A percentile compares a stretch with the other conserved stretches of the same genome.
phyloP scores from a whole-genome alignment of 2,888 invertebrate genomes.

The Andrena camellia region DNA sequence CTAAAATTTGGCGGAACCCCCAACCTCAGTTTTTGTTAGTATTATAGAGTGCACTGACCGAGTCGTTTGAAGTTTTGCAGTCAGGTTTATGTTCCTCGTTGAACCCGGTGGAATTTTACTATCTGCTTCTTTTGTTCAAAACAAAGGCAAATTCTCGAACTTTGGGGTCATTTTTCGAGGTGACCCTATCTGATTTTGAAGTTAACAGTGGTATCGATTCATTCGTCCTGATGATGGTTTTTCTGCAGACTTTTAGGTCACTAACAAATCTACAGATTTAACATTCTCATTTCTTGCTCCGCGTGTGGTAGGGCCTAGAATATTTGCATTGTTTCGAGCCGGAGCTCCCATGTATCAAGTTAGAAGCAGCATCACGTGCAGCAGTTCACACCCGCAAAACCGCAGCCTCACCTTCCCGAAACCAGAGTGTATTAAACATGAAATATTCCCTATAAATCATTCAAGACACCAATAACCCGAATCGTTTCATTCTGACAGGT shows the following conservation, averaged over 20 bases:
- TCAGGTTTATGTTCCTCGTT: no score
- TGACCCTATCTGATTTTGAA: not conserved
- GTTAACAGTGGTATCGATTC: no score
- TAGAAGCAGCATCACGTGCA: not conserved
- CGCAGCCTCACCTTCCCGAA: slow-evolving; percentile 31
- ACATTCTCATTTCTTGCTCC: no score
- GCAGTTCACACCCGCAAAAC: slow-evolving; percentile 7
- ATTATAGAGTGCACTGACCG: no score
- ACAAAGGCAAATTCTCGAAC: no score
- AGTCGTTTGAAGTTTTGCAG: no score
- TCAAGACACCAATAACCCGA: not conserved
- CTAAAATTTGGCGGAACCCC: no score
- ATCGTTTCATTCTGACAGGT: not conserved
- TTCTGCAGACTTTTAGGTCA: not conserved
- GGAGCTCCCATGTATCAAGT: not conserved
- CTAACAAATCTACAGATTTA: no score
- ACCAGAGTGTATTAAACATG: slow-evolving; percentile 23
- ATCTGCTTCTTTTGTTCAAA: not conserved
- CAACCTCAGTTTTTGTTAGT: no score
- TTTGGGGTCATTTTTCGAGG: no score
- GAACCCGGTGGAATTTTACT: not conserved
- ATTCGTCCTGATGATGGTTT: not conserved
- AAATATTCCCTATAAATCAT: slow-evolving; percentile 28
- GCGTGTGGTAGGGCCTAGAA: no score
- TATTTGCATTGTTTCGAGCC: not conserved